Evolutionary conservation across 2,888 invertebrate genomes (phyloP), one percentile per base, ranked within the genome.

Genomic region (Erebia ligea): DNA sequence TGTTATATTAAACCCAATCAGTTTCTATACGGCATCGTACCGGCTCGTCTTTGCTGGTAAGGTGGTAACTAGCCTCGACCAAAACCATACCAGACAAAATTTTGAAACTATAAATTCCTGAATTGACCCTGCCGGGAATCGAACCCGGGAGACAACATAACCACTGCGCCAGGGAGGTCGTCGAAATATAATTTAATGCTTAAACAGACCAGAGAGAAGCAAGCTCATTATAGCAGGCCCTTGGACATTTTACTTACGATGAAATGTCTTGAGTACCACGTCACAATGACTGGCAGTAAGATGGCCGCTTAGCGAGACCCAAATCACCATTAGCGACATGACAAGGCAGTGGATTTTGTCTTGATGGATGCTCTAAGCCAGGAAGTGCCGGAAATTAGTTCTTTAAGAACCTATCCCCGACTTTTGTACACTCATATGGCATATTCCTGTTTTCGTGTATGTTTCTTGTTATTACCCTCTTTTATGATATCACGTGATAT

Each of bases 321-420:
- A 50, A 64, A 65, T 69, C 69, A 69, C 69, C 65, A 65, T 69
- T 69, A 69, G 64, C 59, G 52, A 69, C 65, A 65, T 69, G 69
- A 69, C 69, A 69, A 69, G 65, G 65, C 52, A 65, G 65, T 65
- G 58, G 69, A 65, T 69, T 67, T 58, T 67, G 58, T 67, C 69
- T 69, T 69, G 69, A 69, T 65, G 65, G 68, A 69, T 69, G 58
- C 67, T 56, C 63, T 67, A 54, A 61, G 45, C 69, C 56, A 48
- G 67, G 56, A 69, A 69, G 59, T 69, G 56, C 48, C 59, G 67
- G 69, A 69, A 67, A 72, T 69, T 57, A 69, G 67, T 65, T 69
- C 57, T 58, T 67, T 69, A 59, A 52, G 58, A 71, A 67, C 57
- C 61, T 70, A 67, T 58, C 45, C 58, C n/a, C 10, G 2, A 61